These are phyloP conservation scores for Lutjanus campechanus DNA, from an alignment of 2,797 vertebrate genomes.

Conservation along the genomic window DNA sequence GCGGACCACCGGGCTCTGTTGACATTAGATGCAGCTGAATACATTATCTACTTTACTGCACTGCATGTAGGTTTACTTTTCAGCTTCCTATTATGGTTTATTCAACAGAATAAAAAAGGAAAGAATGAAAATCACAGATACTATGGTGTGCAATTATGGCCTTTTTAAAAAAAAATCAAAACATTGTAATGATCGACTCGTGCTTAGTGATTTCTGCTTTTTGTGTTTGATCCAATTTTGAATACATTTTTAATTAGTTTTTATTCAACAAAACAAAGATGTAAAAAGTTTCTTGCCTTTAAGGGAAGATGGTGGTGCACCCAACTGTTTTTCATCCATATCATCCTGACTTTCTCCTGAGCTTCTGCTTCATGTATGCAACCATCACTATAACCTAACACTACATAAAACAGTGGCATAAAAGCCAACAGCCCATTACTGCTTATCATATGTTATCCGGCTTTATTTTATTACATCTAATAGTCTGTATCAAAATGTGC, in stretches of 20 bases:
- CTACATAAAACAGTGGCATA: constrained; percentile 29
- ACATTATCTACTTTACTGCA: constrained; percentile 57
- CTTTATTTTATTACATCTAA: constrained; percentile 38
- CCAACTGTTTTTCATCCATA: neutral
- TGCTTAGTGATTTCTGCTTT: neutral
- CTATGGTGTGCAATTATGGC: neutral
- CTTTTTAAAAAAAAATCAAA: neutral
- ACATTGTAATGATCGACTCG: no score
- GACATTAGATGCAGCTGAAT: constrained; percentile 60
- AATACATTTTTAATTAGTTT: neutral
- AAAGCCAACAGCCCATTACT: constrained; percentile 32
- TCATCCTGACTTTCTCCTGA: neutral
- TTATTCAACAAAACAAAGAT: constrained; percentile 1
- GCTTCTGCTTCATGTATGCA: constrained; percentile 17
- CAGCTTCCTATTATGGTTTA: constrained; percentile 5
- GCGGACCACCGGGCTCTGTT: constrained; percentile 58
- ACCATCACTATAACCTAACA: constrained; percentile 26
- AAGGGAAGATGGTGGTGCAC: neutral
- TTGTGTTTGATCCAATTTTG: neutral
- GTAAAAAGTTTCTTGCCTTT: neutral
- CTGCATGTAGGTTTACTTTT: constrained; percentile 44
- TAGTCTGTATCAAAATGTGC: constrained; percentile 24
- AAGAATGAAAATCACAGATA: neutral
- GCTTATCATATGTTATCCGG: constrained; percentile 34
- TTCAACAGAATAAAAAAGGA: neutral